Conservation (phyloP, 1,140 invertebrate genomes). For the Helicorthomorpha holstii region DNA sequence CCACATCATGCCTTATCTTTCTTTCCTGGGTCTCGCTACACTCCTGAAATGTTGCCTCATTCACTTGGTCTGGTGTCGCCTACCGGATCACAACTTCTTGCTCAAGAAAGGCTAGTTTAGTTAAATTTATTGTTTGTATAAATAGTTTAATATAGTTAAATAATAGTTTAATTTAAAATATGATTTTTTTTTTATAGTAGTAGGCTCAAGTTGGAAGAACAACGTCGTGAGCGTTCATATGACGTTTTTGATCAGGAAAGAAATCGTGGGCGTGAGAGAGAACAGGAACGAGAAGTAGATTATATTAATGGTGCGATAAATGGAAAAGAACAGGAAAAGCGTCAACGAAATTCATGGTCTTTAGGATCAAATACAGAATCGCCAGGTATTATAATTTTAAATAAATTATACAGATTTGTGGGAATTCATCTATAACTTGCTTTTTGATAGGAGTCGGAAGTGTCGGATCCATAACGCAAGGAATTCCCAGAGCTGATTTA, state of each 20-base stretch:
- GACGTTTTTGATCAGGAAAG: conserved; percentile 2
- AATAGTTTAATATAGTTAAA: no score
- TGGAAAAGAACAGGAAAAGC: neutral
- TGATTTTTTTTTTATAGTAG: neutral
- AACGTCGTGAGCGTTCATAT: neutral
- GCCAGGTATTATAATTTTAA: no score
- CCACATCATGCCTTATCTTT: neutral
- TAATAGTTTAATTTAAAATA: no score
- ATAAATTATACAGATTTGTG: no score
- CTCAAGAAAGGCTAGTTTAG: conserved; percentile 40
- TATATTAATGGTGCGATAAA: neutral
- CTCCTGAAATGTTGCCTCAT: conserved; percentile 14
- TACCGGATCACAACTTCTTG: conserved; percentile 12
- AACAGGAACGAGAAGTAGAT: neutral
- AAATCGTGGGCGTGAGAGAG: conserved; percentile 2
- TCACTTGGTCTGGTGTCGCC: conserved; percentile 30
- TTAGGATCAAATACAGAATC: neutral
- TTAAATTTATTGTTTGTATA: no score
- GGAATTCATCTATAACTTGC: no score
- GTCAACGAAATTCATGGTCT: neutral
- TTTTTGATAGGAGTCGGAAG: neutral
- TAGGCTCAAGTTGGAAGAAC: conserved; percentile 6
- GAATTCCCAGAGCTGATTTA: neutral
- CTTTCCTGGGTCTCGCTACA: conserved; percentile 17
- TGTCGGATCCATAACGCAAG: neutral